These are phyloP conservation scores for Sclerodermus sp. DNA, from an alignment of 2,888 invertebrate species.

Conservation along the genomic window DNA sequence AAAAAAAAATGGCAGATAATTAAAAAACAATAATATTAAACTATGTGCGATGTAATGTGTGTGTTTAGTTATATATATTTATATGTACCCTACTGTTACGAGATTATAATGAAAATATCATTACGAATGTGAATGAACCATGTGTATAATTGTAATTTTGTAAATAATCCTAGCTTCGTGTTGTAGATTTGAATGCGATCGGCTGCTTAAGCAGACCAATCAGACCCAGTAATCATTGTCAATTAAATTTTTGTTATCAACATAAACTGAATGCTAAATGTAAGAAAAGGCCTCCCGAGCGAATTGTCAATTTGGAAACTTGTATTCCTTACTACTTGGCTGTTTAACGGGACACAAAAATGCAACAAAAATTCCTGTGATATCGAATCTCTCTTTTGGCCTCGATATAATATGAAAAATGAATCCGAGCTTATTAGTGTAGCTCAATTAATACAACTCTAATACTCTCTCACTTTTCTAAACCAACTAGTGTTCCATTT, in stretches of 20 bases:
- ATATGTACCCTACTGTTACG: conserved; percentile 16
- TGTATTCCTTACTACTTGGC: conserved; percentile 1
- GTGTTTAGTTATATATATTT: conserved; percentile 16
- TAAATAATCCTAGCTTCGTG: conserved; percentile 30
- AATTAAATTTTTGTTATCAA: conserved; percentile 18
- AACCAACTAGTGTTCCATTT: too few relatives aligned
- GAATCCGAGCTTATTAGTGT: too few relatives aligned
- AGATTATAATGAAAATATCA: conserved; percentile 9
- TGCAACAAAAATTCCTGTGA: conserved; percentile 40
- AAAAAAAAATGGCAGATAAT: conserved; percentile 6
- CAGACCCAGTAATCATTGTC: conserved; percentile 20
- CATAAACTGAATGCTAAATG: too few relatives aligned
- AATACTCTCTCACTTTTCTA: too few relatives aligned
- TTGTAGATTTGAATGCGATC: conserved; percentile 15
- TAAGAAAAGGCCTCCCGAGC: too few relatives aligned
- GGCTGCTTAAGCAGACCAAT: conserved; percentile 17
- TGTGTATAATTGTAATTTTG: conserved; percentile 29
- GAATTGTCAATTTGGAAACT: background rate
- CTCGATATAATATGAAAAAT: background rate
- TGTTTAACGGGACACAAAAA: conserved; percentile 3
- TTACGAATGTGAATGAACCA: conserved; percentile 1
- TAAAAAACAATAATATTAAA: background rate
- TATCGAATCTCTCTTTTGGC: conserved; percentile 37
- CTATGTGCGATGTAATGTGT: background rate
- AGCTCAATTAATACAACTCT: too few relatives aligned